phyloP scores from a whole-genome alignment of 2,888 invertebrate species.

The Drosophila ezoana region DNA sequence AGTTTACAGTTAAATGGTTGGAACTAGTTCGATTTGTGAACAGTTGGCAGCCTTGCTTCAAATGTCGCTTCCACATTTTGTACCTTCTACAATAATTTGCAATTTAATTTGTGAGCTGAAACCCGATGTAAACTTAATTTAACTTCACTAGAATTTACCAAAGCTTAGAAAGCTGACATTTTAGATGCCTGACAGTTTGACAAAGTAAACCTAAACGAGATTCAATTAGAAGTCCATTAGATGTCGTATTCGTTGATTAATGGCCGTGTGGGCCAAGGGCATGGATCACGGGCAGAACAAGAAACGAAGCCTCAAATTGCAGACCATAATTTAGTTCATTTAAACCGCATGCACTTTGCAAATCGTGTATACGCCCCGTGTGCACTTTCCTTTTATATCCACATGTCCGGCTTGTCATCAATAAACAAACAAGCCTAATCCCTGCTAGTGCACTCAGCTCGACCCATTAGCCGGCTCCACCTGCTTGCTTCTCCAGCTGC shows the following conservation, averaged over 20 bases:
- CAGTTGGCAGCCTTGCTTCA: too few relatives aligned
- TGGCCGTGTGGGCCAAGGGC: conserved; percentile 1
- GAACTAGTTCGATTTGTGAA: too few relatives aligned
- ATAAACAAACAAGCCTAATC: conserved; percentile 40
- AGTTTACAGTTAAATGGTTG: too few relatives aligned
- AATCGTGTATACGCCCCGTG: conserved; percentile 35
- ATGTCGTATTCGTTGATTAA: conserved; percentile 4
- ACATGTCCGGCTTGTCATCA: conserved; percentile 36
- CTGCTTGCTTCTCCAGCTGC: conserved; percentile 18
- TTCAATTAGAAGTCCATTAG: background rate
- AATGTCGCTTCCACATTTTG: too few relatives aligned
- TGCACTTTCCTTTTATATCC: conserved; percentile 8
- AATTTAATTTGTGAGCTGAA: too few relatives aligned
- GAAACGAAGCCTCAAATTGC: conserved; percentile 3
- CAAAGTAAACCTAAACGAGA: background rate
- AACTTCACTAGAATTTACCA: too few relatives aligned
- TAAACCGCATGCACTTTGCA: conserved; percentile 13
- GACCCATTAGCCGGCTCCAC: conserved; percentile 23
- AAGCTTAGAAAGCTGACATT: too few relatives aligned
- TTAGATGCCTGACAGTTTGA: background rate
- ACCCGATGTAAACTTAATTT: too few relatives aligned
- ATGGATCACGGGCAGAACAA: background rate
- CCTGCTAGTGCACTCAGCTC: conserved; percentile 26
- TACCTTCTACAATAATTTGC: too few relatives aligned
- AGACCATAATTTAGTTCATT: conserved; percentile 24